phyloP scores from a whole-genome alignment of 2,113 vertebrate genomes.

The Galeopterus variegatus region DNA sequence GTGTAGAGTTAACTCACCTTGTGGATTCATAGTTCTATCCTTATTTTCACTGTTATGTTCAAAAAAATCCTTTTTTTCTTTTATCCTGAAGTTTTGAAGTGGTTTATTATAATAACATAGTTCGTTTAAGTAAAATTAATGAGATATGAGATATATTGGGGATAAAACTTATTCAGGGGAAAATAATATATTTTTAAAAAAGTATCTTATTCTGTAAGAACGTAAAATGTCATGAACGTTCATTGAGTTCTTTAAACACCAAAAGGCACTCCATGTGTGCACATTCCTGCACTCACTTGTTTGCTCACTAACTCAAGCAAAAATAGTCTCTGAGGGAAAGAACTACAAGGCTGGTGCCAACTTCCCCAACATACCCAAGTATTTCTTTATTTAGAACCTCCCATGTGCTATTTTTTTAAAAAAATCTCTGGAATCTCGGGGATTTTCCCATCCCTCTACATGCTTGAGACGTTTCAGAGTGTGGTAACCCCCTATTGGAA shows the following conservation, averaged over 20 bases:
- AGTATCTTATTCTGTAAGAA: conserved; percentile 6
- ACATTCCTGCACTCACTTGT: background rate
- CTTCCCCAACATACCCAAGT: conserved; percentile 84
- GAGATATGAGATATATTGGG: conserved; percentile 22
- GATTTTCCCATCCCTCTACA: conserved; percentile 88
- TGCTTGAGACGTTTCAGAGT: conserved; percentile 87
- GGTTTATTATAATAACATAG: background rate
- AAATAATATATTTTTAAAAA: conserved; percentile 1
- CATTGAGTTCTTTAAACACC: background rate
- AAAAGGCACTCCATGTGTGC: conserved; percentile 26
- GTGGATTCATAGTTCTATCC: conserved; percentile 12
- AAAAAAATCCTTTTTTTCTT: background rate
- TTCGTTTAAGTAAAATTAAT: conserved; percentile 42
- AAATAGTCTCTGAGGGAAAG: conserved; percentile 78
- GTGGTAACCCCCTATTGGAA: conserved; percentile 82
- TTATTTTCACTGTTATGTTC: conserved; percentile 2
- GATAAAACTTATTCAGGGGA: conserved; percentile 54
- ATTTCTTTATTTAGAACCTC: conserved; percentile 87
- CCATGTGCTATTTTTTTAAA: conserved; percentile 78
- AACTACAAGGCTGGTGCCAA: conserved; percentile 81
- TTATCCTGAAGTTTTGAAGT: background rate
- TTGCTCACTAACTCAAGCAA: conserved; percentile 65
- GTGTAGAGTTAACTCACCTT: conserved; percentile 61
- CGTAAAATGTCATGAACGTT: background rate
- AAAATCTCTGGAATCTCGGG: conserved; percentile 86